These are phyloP conservation scores for Otocyon megalotis DNA, from an alignment of 2,113 vertebrate genomes.

Conservation along the genomic window DNA sequence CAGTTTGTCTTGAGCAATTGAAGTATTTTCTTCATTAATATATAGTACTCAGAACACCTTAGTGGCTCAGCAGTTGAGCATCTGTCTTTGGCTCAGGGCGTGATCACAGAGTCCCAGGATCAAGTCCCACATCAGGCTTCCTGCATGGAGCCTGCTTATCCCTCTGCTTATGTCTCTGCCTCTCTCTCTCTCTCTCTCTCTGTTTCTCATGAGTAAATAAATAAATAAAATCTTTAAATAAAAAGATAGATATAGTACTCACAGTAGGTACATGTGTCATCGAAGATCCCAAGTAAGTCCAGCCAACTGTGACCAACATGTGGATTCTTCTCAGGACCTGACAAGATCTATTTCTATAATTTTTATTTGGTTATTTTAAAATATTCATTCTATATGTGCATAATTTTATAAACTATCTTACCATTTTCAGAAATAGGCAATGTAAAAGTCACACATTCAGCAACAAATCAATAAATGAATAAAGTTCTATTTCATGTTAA, in stretches of 20 bases:
- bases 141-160: no score
- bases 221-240: no score
- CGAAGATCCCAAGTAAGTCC: background rate
- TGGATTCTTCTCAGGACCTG: background rate
- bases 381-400: background rate
- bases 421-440: conserved; percentile 25
- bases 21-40: background rate
- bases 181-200: no score
- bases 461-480: background rate
- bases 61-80: no score
- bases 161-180: no score
- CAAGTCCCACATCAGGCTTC: no score
- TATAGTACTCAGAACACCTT: background rate
- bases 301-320: background rate
- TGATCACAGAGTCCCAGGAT: no score
- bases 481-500: background rate
- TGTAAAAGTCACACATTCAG: background rate
- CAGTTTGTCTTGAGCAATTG: background rate
- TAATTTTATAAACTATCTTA: background rate
- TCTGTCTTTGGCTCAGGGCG: no score
- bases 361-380: background rate
- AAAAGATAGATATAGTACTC: background rate
- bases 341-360: background rate
- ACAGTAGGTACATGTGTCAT: background rate
- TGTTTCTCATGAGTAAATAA: no score